Conservation (phyloP, 2,797 vertebrate genomes). For the Danio kyathit region DNA sequence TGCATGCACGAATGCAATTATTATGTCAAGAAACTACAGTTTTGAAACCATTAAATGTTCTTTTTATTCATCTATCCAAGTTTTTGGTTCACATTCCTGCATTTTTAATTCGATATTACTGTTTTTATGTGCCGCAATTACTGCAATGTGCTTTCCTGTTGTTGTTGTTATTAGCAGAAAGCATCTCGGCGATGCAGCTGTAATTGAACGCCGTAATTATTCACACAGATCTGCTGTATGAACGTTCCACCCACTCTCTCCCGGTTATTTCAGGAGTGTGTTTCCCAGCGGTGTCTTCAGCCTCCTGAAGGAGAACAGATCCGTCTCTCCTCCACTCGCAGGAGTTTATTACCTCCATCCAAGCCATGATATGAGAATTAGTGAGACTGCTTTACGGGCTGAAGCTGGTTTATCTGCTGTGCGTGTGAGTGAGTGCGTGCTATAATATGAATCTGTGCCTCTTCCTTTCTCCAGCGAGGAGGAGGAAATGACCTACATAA, state of each 20-base stretch:
- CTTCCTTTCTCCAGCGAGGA: constrained; percentile 75
- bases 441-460: constrained; percentile 57
- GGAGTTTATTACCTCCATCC: constrained; percentile 67
- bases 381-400: constrained; percentile 68
- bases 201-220: constrained; percentile 37
- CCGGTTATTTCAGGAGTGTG: constrained; percentile 9
- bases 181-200: constrained; percentile 12
- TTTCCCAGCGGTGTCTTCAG: constrained; percentile 29
- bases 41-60: background rate
- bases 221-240: constrained; percentile 15
- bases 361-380: constrained; percentile 57
- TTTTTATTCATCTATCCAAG: background rate
- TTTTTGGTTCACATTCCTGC: background rate
- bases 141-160: constrained; percentile 8
- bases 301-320: constrained; percentile 20
- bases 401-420: constrained; percentile 54
- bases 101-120: constrained; percentile 14
- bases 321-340: background rate
- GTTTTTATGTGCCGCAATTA: constrained; percentile 18
- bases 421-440: background rate
- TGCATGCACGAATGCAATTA: background rate
- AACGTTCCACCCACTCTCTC: constrained; percentile 30
- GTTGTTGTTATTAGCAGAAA: constrained; percentile 14
- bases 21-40: background rate
- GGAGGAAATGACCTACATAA: constrained; percentile 85